These are phyloP conservation scores for Drosophila chauvacae DNA, from an alignment of 1,140 invertebrate species.

Conservation along the genomic window DNA sequence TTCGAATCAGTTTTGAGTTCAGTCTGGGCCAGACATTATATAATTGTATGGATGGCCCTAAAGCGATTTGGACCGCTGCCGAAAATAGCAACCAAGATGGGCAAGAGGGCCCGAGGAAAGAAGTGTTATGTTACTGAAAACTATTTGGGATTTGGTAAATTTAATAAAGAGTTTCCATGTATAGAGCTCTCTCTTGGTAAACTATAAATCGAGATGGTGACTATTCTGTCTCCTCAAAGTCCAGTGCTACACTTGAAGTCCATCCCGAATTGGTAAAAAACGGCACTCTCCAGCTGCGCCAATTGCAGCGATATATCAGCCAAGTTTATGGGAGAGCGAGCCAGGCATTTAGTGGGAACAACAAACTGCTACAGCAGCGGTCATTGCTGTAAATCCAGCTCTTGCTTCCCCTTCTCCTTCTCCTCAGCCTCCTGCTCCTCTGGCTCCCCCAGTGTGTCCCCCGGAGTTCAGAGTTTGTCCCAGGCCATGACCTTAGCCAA, in stretches of 20 bases:
- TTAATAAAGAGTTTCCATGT: too few species aligned
- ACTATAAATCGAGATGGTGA: too few species aligned
- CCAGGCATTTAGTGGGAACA: neutral
- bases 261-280: neutral
- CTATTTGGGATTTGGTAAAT: neutral
- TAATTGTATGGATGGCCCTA: conserved; percentile 17
- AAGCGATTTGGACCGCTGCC: conserved; percentile 32
- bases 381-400: conserved; percentile 12
- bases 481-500: conserved; percentile 65
- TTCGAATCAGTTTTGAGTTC: conserved; percentile 11
- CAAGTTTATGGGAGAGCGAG: conserved; percentile 19
- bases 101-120: neutral
- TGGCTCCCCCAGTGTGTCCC: conserved; percentile 9
- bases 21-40: conserved; percentile 36
- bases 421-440: neutral
- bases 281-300: conserved; percentile 10
- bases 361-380: conserved; percentile 13
- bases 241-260: too few species aligned
- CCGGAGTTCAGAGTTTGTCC: conserved; percentile 1
- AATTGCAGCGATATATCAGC: conserved; percentile 40
- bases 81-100: conserved; percentile 23
- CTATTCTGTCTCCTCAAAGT: neutral
- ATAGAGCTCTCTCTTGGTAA: too few species aligned
- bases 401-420: neutral
- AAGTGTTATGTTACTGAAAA: too few species aligned